Conservation (phyloP, 1,140 invertebrate species). For the Drosophila arawakana region DNA sequence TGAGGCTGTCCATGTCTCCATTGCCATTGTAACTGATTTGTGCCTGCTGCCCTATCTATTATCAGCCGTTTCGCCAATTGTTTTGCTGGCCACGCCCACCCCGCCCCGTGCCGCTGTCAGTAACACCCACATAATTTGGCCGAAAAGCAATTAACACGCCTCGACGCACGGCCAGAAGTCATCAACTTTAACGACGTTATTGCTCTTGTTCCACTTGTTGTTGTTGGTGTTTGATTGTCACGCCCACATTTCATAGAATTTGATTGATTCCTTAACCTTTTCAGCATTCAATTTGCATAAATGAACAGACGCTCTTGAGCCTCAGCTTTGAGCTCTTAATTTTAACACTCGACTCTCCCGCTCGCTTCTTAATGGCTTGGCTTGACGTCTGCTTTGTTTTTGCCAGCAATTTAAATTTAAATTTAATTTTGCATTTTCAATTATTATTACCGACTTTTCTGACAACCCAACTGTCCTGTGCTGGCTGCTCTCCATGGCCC, state of each 20-base stretch:
- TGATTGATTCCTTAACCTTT: conserved; percentile 68
- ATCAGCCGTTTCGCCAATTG: conserved; percentile 3
- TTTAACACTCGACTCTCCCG: neutral
- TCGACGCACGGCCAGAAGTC: conserved; percentile 38
- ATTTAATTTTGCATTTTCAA: conserved; percentile 71
- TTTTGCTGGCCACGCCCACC: neutral
- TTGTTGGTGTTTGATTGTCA: conserved; percentile 18
- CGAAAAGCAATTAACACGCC: conserved; percentile 70
- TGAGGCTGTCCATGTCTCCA: neutral
- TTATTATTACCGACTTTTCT: conserved; percentile 70
- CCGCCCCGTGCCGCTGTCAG: neutral
- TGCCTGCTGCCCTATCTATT: conserved; percentile 2
- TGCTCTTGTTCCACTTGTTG: conserved; percentile 16
- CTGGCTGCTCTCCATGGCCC: neutral
- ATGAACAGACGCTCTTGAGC: conserved; percentile 13
- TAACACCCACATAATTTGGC: conserved; percentile 16
- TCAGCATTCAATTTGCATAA: conserved; percentile 71
- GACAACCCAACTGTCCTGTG: neutral
- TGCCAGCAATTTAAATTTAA: conserved; percentile 59
- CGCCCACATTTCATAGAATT: conserved; percentile 44
- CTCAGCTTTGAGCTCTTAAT: neutral
- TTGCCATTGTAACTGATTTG: neutral
- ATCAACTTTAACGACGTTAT: conserved; percentile 27
- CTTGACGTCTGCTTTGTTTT: conserved; percentile 34
- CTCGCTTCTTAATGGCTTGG: conserved; percentile 1